Evolutionary conservation across 2,113 vertebrate species (phyloP).

Genomic region (Carlito syrichta): DNA sequence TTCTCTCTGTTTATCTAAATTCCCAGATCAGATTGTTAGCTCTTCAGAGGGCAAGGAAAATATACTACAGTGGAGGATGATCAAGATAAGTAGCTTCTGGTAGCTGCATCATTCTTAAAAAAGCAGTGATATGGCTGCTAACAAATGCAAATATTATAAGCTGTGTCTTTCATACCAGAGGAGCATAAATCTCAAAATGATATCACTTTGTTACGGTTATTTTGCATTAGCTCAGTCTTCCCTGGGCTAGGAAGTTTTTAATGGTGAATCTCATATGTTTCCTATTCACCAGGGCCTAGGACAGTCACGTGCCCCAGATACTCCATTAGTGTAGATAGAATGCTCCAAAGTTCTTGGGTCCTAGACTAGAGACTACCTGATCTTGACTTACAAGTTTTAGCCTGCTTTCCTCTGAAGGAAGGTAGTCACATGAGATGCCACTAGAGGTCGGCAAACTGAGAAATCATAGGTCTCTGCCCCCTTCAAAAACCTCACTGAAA

Average conservation of each 20-base stretch:
- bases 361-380: neutral
- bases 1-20: neutral
- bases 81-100: neutral
- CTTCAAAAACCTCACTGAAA: neutral
- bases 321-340: neutral
- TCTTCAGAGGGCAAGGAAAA: neutral
- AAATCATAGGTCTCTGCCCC: neutral
- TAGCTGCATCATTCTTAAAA: neutral
- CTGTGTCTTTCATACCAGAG: neutral
- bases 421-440: neutral
- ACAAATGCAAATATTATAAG: conserved; percentile 32
- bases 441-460: neutral
- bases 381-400: neutral
- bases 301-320: neutral
- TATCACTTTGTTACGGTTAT: neutral
- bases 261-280: neutral
- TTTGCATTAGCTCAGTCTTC: neutral
- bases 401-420: neutral
- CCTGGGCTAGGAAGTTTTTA: neutral
- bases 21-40: neutral
- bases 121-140: neutral
- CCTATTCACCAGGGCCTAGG: neutral
- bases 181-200: neutral
- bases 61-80: neutral
- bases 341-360: neutral